A percentile compares a stretch with the other conserved stretches of the same genome.
These are phyloP conservation scores for Rhopalosiphum padi DNA, from an alignment of 1,140 invertebrate species.

Conservation along the genomic window DNA sequence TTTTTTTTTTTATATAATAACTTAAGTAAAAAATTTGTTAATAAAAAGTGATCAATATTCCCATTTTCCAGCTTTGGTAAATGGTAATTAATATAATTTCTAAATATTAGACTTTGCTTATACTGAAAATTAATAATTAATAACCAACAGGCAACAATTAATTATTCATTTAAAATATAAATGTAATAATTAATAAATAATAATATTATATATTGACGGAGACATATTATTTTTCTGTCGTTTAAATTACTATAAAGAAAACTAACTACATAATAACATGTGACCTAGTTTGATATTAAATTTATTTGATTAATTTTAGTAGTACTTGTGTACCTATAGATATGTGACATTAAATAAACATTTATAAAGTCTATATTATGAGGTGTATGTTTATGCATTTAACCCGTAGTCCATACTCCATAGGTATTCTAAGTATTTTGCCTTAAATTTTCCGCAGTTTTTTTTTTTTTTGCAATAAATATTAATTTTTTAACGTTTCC, in stretches of 20 bases:
- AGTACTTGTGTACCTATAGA: neutral
- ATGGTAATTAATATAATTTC: too few relatives aligned
- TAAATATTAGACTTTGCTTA: neutral
- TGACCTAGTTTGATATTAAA: neutral
- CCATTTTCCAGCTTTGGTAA: neutral
- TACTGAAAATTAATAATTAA: neutral
- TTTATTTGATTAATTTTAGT: neutral
- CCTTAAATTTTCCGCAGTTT: neutral
- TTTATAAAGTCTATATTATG: neutral
- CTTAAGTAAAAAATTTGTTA: too few relatives aligned
- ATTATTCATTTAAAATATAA: neutral
- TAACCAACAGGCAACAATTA: neutral
- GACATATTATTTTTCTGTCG: neutral
- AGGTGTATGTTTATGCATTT: neutral
- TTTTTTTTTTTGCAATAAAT: neutral
- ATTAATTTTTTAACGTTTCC: neutral
- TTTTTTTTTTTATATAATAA: too few relatives aligned
- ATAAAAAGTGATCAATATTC: neutral
- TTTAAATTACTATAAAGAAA: neutral
- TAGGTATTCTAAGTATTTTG: neutral
- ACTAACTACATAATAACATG: neutral
- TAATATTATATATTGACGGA: neutral
- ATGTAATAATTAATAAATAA: neutral
- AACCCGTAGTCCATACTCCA: too few relatives aligned
- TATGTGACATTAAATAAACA: neutral